Conservation (phyloP, 2,113 vertebrate species). For the Notothenia coriiceps region DNA sequence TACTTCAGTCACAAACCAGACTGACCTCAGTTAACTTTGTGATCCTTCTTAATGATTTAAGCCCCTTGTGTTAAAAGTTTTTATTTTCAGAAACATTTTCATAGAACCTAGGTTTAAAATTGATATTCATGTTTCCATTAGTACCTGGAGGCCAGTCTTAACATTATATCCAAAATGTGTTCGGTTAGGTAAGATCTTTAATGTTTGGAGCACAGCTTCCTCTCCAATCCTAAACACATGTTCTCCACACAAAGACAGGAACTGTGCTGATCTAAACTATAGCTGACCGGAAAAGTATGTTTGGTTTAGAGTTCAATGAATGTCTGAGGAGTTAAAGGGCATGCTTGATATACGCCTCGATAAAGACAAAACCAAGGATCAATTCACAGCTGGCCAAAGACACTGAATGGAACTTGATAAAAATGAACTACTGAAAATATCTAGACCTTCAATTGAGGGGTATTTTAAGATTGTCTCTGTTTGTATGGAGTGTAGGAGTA, state of each 20-base stretch:
- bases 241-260: constrained; percentile 76
- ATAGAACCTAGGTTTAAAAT: constrained; percentile 2
- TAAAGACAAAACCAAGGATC: constrained; percentile 49
- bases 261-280: constrained; percentile 60
- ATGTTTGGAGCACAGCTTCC: constrained; percentile 66
- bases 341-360: constrained; percentile 41
- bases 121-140: constrained; percentile 7
- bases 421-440: constrained; percentile 25
- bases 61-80: neutral
- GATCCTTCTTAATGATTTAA: neutral
- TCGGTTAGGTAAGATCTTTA: constrained; percentile 33
- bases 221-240: constrained; percentile 49
- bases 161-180: neutral
- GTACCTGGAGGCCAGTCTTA: neutral
- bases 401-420: constrained; percentile 48
- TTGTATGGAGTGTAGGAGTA: neutral
- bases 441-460: constrained; percentile 9
- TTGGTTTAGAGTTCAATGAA: constrained; percentile 62
- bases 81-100: neutral
- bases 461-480: constrained; percentile 36
- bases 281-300: constrained; percentile 65
- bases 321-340: constrained; percentile 66
- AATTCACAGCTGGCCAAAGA: constrained; percentile 25
- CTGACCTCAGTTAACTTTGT: no score
- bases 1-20: no score